A percentile compares a stretch with the other conserved stretches of the same genome.
Evolutionary conservation across 2,888 invertebrate species (phyloP).

Genomic region (Ophioninae sp.): DNA sequence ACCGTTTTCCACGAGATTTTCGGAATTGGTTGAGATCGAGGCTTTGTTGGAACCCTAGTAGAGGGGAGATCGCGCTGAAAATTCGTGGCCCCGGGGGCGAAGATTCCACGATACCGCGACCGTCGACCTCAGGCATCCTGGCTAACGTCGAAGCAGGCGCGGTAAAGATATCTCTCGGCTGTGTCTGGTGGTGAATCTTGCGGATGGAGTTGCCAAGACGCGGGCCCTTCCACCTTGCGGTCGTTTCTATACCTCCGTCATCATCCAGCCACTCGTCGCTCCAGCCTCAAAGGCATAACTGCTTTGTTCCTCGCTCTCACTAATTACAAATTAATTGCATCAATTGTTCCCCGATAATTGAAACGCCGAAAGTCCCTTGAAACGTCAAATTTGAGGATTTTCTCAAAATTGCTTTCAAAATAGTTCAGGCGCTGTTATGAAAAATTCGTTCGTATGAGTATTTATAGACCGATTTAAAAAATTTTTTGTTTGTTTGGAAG

Average conservation of each 20-base stretch:
- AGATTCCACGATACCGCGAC: constrained; percentile 42
- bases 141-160: constrained; percentile 41
- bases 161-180: constrained; percentile 27
- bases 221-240: constrained; percentile 39
- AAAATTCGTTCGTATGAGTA: too few relatives aligned
- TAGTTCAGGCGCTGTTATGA: too few relatives aligned
- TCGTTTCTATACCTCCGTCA: constrained; percentile 45
- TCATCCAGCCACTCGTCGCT: constrained; percentile 36
- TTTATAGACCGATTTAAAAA: too few relatives aligned
- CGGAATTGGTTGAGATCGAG: not conserved
- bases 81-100: constrained; percentile 24
- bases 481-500: too few relatives aligned
- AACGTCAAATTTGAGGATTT: too few relatives aligned
- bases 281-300: constrained; percentile 39
- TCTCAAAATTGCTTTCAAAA: too few relatives aligned
- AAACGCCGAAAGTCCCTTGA: not conserved
- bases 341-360: not conserved
- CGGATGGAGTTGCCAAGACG: constrained; percentile 23
- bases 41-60: not conserved
- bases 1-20: not conserved
- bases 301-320: constrained; percentile 14
- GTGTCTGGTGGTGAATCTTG: constrained; percentile 52
- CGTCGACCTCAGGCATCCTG: constrained; percentile 57
- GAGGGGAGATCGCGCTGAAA: constrained; percentile 10
- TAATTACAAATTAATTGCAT: constrained; percentile 45